A percentile compares a stretch with the other conserved stretches of the same genome.
Evolutionary conservation across 1,140 invertebrate genomes (phyloP).

Genomic region (Phymorhynchus buccinoides): DNA sequence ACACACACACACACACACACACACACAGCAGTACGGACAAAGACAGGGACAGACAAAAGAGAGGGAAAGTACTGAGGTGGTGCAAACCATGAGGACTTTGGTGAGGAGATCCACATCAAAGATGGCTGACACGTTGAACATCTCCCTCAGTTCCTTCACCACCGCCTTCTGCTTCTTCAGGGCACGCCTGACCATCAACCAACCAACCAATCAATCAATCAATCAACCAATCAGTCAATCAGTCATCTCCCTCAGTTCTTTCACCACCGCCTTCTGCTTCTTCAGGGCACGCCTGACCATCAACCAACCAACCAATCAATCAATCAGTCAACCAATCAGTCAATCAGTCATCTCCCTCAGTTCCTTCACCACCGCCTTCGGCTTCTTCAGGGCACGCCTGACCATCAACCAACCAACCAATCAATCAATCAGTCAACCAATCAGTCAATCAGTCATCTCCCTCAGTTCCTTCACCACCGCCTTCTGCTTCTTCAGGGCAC

Average conservation of each 20-base stretch:
- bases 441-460: slow-evolving; percentile 51
- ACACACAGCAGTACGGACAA: not conserved
- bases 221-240: not conserved
- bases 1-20: too few species aligned
- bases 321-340: not conserved
- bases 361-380: too few species aligned
- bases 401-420: not conserved
- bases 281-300: slow-evolving; percentile 57
- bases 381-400: too few species aligned
- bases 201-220: not conserved
- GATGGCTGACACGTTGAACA: slow-evolving; percentile 69
- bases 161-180: slow-evolving; percentile 64
- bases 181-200: slow-evolving; percentile 51
- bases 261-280: slow-evolving; percentile 63
- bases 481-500: slow-evolving; percentile 59
- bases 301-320: not conserved
- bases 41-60: not conserved
- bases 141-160: slow-evolving; percentile 65
- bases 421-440: not conserved
- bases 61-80: not conserved
- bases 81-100: slow-evolving; percentile 60
- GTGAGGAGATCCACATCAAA: slow-evolving; percentile 69
- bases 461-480: slow-evolving; percentile 64
- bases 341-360: not conserved
- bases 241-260: slow-evolving; percentile 57